Evolutionary conservation across 1,140 invertebrate species (phyloP).

Genomic region (Coptotermes formosanus): DNA sequence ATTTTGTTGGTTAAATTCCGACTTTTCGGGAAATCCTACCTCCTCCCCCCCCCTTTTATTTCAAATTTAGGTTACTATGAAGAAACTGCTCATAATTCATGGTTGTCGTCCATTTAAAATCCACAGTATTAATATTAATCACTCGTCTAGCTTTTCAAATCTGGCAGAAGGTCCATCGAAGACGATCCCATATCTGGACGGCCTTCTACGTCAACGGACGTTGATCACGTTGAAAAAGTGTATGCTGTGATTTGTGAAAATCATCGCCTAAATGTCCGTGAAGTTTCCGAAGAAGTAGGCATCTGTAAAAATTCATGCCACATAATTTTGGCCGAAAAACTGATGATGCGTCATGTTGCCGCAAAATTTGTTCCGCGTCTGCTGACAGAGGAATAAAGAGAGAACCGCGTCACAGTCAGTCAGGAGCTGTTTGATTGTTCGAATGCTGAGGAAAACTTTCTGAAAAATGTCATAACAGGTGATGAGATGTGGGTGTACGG

Average conservation of each 20-base stretch:
- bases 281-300: not conserved
- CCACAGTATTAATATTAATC: no score
- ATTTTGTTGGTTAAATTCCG: no score
- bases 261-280: not conserved
- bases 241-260: no score
- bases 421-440: slow-evolving; percentile 19
- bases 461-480: not conserved
- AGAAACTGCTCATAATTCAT: no score
- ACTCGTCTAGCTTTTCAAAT: not conserved
- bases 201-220: no score
- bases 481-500: slow-evolving; percentile 20
- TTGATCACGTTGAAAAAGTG: no score
- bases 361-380: not conserved
- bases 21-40: no score
- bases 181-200: not conserved
- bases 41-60: no score
- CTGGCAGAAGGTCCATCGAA: not conserved
- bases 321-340: not conserved
- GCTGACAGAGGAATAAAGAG: not conserved
- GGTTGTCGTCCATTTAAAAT: no score
- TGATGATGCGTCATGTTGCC: not conserved
- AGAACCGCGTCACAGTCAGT: not conserved
- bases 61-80: no score
- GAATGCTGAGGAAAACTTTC: slow-evolving; percentile 7
- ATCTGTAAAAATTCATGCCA: not conserved